phyloP scores from a whole-genome alignment of 2,113 vertebrate genomes.

The Aphelocoma coerulescens region DNA sequence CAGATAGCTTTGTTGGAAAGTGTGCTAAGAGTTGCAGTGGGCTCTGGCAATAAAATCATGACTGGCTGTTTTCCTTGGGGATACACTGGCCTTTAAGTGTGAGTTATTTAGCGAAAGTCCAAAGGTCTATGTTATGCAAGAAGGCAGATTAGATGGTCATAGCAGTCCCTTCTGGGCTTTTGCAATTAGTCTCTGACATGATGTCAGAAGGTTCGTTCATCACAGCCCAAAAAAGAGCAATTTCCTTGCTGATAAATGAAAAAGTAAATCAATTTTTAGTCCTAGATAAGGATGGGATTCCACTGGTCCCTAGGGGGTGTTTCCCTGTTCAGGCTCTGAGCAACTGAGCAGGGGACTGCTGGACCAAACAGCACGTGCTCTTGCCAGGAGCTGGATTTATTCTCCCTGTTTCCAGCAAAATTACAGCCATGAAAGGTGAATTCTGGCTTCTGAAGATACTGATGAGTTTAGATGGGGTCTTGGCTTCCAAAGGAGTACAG shows the following conservation, averaged over 20 bases:
- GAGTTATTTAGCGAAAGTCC: neutral
- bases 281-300: neutral
- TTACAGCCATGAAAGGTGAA: neutral
- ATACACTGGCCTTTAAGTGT: constrained; percentile 7
- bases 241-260: constrained; percentile 34
- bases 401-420: neutral
- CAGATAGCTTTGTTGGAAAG: neutral
- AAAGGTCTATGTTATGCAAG: constrained; percentile 39
- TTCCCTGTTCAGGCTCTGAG: neutral
- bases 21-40: neutral
- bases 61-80: neutral
- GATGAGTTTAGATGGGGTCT: neutral
- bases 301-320: neutral
- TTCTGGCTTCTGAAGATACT: neutral
- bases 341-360: neutral
- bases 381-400: neutral
- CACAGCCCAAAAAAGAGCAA: neutral
- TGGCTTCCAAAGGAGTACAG: neutral
- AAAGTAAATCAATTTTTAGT: constrained; percentile 33
- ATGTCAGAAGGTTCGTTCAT: constrained; percentile 24
- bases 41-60: neutral
- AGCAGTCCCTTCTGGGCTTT: constrained; percentile 14
- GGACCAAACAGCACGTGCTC: neutral
- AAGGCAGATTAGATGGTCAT: constrained; percentile 45
- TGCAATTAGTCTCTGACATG: constrained; percentile 12